phyloP scores from a whole-genome alignment of 2,797 vertebrate species.

The Megaceryle alcyon region DNA sequence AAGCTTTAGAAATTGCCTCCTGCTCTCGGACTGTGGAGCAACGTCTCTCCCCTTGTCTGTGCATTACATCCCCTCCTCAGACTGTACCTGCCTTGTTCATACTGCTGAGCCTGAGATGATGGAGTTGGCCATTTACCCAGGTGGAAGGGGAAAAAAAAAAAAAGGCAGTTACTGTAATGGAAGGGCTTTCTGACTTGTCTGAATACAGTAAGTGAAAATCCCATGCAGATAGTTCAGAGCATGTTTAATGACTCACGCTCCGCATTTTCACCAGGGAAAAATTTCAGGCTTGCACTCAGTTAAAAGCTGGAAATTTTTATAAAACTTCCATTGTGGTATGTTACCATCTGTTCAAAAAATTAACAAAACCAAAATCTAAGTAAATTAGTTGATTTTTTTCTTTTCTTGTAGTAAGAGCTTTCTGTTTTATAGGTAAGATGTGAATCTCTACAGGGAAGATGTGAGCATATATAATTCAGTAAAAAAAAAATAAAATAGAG shows the following conservation, averaged over 20 bases:
- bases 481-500: not conserved
- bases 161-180: constrained; percentile 61
- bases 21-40: not conserved
- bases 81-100: constrained; percentile 47
- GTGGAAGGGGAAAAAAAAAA: not conserved
- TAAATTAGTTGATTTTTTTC: constrained; percentile 5
- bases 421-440: constrained; percentile 28
- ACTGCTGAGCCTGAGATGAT: constrained; percentile 30
- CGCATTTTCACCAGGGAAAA: constrained; percentile 68
- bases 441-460: not conserved
- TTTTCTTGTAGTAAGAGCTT: constrained; percentile 45
- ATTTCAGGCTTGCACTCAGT: constrained; percentile 64
- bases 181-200: constrained; percentile 60
- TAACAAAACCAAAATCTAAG: constrained; percentile 43
- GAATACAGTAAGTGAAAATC: constrained; percentile 65
- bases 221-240: constrained; percentile 60
- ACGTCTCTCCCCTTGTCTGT: not conserved
- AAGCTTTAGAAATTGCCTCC: not conserved
- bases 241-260: constrained; percentile 59
- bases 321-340: constrained; percentile 68
- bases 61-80: not conserved
- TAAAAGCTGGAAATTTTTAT: constrained; percentile 75
- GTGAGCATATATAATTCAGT: not conserved
- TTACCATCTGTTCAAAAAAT: constrained; percentile 70
- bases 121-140: constrained; percentile 52